Conservation (phyloP, 2,797 vertebrate genomes). For the Peromyscus attwateri region DNA sequence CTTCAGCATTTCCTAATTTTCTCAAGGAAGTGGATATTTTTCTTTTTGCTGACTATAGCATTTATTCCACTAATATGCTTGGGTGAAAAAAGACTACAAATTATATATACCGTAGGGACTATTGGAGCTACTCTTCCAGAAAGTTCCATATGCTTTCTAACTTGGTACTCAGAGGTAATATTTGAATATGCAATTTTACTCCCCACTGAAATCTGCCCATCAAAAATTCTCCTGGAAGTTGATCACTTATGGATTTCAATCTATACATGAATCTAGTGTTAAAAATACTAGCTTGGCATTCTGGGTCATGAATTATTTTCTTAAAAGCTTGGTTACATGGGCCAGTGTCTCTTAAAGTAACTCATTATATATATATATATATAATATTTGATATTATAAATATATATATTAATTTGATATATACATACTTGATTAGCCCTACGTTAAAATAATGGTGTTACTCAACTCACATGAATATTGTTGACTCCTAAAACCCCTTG, state of each 20-base stretch:
- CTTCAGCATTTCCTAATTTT: background rate
- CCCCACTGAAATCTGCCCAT: background rate
- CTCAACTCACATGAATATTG: background rate
- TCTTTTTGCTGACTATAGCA: background rate
- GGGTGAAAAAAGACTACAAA: background rate
- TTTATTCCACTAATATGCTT: background rate
- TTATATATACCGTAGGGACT: background rate
- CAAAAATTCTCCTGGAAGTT: background rate
- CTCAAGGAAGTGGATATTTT: background rate
- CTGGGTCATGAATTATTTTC: background rate
- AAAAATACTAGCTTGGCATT: background rate
- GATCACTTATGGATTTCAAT: background rate
- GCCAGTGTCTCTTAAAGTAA: background rate
- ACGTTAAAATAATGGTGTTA: background rate
- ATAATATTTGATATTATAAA: no score
- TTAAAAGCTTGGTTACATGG: slow-evolving; percentile 19
- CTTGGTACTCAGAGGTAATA: background rate
- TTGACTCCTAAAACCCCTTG: background rate
- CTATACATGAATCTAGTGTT: background rate
- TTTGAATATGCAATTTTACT: background rate
- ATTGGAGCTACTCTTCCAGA: background rate
- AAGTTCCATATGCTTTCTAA: background rate
- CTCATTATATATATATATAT: background rate
- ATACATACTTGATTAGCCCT: background rate
- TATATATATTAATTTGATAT: no score